Evolutionary conservation across 2,888 invertebrate species (phyloP), one percentile per base, ranked within the genome.

Genomic region (Pherbina coryleti): DNA sequence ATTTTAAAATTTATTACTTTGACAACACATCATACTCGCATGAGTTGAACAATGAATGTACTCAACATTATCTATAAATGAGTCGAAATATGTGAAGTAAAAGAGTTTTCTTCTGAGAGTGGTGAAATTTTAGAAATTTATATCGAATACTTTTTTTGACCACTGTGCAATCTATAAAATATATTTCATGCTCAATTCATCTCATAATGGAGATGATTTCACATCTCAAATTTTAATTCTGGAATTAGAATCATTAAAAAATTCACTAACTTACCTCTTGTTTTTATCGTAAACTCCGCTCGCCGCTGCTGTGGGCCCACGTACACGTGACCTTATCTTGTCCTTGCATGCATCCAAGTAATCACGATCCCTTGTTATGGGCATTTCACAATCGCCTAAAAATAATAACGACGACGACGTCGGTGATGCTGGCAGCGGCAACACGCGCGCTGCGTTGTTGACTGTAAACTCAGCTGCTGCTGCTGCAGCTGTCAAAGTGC

Each of bases 371-470:
- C 83, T 81, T 17, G 86, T 85, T 57, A 86, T 85, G 25, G 87
- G 87, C 85, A 86, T 85, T 81, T 89, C 88, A 77, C 84, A 84
- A 77, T 87, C 85, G 11, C 87, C 88, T 17, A 89, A 80, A 79
- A 88, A 84, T 51, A 86, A 83, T 28, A 85, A 79, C 44, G 87
- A 87, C n/a, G 84, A 85, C 34, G 83, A 79, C 44, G 87, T 86
- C n/a, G 84, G 86, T 37, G 83, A 81, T 0, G 84, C 79, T 70
- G 84, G 14, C 62, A 64, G 8, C 64, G 64, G 64, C 67, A 75
- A 25, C 4, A 53, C 22, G 22, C n/a, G 37, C 14, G 7, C 3
- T 5, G 55, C 57, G 14, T 37, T 60, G 3, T 22, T 34, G 60
- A 51, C 22, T 14, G 44, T 44, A 44, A 44, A 44, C 14, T 11